These are phyloP conservation scores for Anthophora plumipes DNA, from an alignment of 2,888 invertebrate genomes.

Conservation along the genomic window DNA sequence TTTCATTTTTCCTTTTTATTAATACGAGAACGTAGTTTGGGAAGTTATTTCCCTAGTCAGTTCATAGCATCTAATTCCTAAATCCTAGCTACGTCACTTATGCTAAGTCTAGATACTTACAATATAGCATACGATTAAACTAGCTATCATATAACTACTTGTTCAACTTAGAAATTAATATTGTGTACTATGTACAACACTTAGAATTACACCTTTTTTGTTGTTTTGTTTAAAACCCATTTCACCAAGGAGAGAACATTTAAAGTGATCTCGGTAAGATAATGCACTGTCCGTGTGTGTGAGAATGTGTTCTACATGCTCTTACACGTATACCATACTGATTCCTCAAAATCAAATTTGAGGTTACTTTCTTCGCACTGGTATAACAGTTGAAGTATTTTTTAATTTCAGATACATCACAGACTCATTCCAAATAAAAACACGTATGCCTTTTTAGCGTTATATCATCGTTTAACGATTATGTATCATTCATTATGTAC, in stretches of 20 bases:
- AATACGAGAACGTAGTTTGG: conserved; percentile 82
- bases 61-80: conserved; percentile 82
- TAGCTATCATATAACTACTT: conserved; percentile 83
- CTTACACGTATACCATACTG: conserved; percentile 17
- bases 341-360: conserved; percentile 29
- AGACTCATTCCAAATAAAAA: conserved; percentile 83
- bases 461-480: conserved; percentile 80
- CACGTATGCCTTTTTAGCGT: conserved; percentile 80
- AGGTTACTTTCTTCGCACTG: conserved; percentile 60
- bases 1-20: conserved; percentile 70
- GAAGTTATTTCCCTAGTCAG: conserved; percentile 79
- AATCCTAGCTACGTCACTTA: conserved; percentile 83
- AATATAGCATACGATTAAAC: conserved; percentile 76
- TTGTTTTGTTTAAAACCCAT: conserved; percentile 69
- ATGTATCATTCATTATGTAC: conserved; percentile 80
- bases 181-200: conserved; percentile 84
- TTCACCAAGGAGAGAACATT: conserved; percentile 72
- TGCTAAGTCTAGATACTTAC: conserved; percentile 70
- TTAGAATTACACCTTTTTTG: conserved; percentile 77
- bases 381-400: conserved; percentile 60
- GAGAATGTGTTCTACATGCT: conserved; percentile 38
- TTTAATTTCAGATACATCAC: conserved; percentile 74
- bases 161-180: conserved; percentile 82
- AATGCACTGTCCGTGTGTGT: conserved; percentile 34
- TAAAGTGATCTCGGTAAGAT: conserved; percentile 50